These are phyloP conservation scores for Tragelaphus scriptus DNA, from an alignment of 2,113 vertebrate genomes.

Conservation along the genomic window DNA sequence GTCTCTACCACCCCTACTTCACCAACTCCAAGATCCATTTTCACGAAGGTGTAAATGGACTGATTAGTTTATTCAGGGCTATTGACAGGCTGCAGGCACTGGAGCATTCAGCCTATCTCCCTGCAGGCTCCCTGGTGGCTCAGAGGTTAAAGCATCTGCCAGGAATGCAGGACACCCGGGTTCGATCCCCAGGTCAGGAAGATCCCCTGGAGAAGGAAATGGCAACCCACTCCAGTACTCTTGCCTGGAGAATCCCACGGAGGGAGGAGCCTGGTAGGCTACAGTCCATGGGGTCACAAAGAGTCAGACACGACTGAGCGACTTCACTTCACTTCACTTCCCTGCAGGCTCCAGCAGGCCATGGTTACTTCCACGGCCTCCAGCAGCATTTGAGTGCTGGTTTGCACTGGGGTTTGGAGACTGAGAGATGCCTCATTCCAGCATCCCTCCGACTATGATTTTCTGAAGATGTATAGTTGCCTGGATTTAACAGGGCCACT, in stretches of 20 bases:
- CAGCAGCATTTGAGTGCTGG: conserved; percentile 34
- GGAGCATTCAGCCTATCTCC: conserved; percentile 14
- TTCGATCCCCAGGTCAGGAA: too few species aligned
- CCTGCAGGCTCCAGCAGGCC: conserved; percentile 35
- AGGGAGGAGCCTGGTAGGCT: too few species aligned
- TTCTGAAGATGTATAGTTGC: conserved; percentile 47
- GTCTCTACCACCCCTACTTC: neutral
- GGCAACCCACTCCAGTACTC: too few species aligned
- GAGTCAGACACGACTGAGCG: too few species aligned
- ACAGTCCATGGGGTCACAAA: too few species aligned
- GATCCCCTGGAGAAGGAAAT: too few species aligned
- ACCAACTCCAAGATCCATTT: conserved; percentile 31
- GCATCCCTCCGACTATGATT: conserved; percentile 39
- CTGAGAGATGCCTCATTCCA: conserved; percentile 20
- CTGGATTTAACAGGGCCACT: neutral
- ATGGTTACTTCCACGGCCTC: conserved; percentile 27
- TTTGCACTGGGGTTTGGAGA: neutral
- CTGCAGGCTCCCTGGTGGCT: neutral
- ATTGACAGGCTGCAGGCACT: conserved; percentile 11
- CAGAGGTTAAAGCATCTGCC: too few species aligned
- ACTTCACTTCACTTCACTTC: neutral
- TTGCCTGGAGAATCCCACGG: too few species aligned
- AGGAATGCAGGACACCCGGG: too few species aligned
- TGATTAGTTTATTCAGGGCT: conserved; percentile 48
- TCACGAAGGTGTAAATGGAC: conserved; percentile 57